These are phyloP conservation scores for Vireo griseus DNA, from an alignment of 2,797 vertebrate genomes.

Conservation along the genomic window DNA sequence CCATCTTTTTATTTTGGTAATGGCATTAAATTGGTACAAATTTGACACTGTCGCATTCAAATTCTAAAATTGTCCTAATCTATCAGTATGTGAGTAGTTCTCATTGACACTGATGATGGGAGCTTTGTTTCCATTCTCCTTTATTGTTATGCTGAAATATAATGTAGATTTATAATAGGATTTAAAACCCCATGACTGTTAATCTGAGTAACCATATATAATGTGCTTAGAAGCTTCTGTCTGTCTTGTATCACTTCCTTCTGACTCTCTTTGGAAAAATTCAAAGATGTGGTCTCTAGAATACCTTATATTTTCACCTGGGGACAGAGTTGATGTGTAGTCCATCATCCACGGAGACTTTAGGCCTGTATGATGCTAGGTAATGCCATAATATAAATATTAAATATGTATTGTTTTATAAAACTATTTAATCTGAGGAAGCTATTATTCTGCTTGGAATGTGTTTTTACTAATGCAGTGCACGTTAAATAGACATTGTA, in stretches of 20 bases:
- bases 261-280: neutral
- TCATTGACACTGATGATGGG: neutral
- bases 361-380: neutral
- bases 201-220: neutral
- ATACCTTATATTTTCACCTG: neutral
- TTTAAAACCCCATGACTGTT: neutral
- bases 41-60: neutral
- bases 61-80: neutral
- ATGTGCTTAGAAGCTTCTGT: neutral
- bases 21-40: neutral
- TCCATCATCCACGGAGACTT: neutral
- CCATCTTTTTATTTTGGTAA: neutral
- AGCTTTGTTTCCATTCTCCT: neutral
- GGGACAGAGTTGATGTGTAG: neutral
- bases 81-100: neutral
- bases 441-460: neutral
- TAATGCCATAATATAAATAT: neutral
- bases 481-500: neutral
- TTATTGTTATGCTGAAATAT: neutral
- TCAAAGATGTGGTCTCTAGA: neutral
- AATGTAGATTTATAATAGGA: neutral
- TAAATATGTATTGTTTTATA: neutral
- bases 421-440: neutral
- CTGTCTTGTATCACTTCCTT: neutral
- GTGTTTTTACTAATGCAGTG: neutral